These are phyloP conservation scores for Epizoanthus rinbou DNA, from an alignment of 92 coral and sea anemone species.

Conservation along the genomic window DNA sequence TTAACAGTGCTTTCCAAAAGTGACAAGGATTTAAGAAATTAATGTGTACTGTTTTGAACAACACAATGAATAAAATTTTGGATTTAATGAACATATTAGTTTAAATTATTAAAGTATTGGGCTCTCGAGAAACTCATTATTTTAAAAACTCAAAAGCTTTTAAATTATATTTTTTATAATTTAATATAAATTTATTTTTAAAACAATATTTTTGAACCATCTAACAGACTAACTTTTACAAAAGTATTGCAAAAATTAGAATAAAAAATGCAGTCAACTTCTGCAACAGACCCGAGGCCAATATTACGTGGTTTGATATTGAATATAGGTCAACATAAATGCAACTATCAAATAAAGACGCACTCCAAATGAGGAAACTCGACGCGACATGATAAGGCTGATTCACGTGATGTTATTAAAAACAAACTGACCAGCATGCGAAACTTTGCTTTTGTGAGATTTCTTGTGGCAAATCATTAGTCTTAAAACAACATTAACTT, in stretches of 20 bases:
- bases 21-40: too few species aligned
- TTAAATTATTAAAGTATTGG: not conserved
- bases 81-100: not conserved
- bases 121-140: too few species aligned
- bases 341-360: not conserved
- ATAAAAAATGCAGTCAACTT: not conserved
- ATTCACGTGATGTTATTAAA: slow-evolving; percentile 33
- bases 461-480: not conserved
- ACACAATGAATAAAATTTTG: not conserved
- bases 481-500: not conserved
- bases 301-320: too few species aligned
- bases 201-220: not conserved
- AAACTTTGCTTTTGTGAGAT: slow-evolving; percentile 3
- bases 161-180: too few species aligned
- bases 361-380: slow-evolving; percentile 32
- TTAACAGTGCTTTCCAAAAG: too few species aligned
- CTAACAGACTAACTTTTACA: not conserved
- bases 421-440: slow-evolving; percentile 5
- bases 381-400: too few species aligned
- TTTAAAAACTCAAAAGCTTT: too few species aligned
- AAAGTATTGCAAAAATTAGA: not conserved
- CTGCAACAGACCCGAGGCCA: not conserved
- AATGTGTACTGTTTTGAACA: too few species aligned
- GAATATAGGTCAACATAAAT: too few species aligned
- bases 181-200: too few species aligned